Evolutionary conservation across 2,113 vertebrate species (phyloP).

Genomic region (Cathartes aura): DNA sequence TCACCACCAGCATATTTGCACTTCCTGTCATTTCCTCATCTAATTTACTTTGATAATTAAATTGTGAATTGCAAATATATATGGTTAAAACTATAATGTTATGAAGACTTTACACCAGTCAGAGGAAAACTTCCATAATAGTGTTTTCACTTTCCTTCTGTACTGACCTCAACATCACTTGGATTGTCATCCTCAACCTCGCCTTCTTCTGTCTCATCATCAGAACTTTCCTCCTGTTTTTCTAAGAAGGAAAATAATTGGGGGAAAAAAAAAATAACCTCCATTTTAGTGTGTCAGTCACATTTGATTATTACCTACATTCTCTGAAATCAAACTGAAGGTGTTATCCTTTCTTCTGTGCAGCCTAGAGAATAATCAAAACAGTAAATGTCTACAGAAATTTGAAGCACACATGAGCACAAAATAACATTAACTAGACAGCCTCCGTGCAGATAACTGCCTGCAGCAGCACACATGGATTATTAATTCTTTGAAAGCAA

Average conservation of each 20-base stretch:
- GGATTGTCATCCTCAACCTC: slow-evolving; percentile 82
- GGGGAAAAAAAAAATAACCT: background rate
- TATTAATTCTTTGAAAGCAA: background rate
- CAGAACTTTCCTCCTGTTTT: slow-evolving; percentile 82
- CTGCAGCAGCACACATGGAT: background rate
- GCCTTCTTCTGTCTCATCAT: slow-evolving; percentile 85
- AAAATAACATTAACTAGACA: background rate
- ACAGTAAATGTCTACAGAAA: background rate
- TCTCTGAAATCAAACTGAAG: slow-evolving; percentile 18
- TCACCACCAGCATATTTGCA: background rate
- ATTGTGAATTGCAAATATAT: background rate
- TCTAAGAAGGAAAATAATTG: slow-evolving; percentile 63
- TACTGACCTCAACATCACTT: slow-evolving; percentile 80
- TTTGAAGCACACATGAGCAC: background rate
- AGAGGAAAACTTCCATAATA: background rate
- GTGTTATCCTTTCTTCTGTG: background rate
- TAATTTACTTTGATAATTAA: background rate
- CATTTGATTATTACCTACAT: background rate
- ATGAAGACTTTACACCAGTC: background rate
- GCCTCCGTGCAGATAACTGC: background rate
- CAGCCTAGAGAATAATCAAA: background rate
- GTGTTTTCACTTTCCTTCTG: background rate
- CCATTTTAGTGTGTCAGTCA: background rate
- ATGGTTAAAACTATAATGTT: background rate
- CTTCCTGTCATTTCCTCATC: background rate